phyloP scores from a whole-genome alignment of 2,888 invertebrate species.

The Lasioglossum calceatum region DNA sequence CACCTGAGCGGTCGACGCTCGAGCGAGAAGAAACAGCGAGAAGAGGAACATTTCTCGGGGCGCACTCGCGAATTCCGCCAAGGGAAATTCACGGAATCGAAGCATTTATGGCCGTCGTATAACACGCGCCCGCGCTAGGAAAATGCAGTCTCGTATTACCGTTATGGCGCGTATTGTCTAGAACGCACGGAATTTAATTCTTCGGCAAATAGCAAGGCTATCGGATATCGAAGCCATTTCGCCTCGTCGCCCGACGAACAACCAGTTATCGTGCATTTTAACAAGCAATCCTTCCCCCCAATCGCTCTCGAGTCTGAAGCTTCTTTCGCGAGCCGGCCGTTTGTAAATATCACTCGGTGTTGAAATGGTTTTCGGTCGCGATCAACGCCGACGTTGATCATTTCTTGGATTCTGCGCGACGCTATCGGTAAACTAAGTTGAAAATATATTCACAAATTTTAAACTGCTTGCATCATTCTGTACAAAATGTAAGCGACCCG shows the following conservation, averaged over 20 bases:
- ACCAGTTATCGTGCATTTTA: conserved; percentile 16
- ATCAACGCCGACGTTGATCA: background rate
- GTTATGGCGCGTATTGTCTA: conserved; percentile 25
- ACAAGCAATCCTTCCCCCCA: conserved; percentile 15
- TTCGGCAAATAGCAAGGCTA: conserved; percentile 31
- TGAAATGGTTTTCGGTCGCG: background rate
- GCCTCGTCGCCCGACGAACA: background rate
- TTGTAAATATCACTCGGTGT: background rate
- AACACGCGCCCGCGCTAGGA: background rate
- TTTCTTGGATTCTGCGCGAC: background rate
- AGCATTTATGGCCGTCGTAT: conserved; percentile 14
- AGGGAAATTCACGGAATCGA: conserved; percentile 37
- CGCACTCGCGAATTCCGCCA: background rate
- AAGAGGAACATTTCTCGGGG: conserved; percentile 7
- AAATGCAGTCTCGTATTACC: conserved; percentile 36
- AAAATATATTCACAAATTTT: background rate
- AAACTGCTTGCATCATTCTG: background rate
- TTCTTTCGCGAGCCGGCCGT: background rate
- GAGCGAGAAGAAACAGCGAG: conserved; percentile 25
- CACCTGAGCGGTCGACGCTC: conserved; percentile 8
- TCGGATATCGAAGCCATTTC: conserved; percentile 24
- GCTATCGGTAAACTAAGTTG: background rate
- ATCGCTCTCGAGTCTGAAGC: background rate
- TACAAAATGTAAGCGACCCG: no score
- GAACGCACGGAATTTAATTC: conserved; percentile 36